Evolutionary conservation across 2,888 invertebrate genomes (phyloP).

Genomic region (Melieria picta): DNA sequence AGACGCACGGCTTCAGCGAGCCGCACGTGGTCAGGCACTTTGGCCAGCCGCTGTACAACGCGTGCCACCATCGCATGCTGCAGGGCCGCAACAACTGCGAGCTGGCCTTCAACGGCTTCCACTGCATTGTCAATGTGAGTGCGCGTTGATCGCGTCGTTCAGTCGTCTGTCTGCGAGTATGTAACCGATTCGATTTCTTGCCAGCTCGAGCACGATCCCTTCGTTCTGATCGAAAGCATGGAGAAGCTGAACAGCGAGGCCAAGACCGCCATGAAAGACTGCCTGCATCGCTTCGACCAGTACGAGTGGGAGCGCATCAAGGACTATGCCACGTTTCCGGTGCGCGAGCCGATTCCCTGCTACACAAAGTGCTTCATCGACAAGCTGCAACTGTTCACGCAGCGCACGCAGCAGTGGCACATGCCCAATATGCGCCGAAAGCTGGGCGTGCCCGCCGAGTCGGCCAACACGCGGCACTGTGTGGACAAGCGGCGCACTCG

Average conservation of each 20-base stretch:
- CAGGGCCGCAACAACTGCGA: constrained; percentile 47
- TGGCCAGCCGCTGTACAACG: constrained; percentile 51
- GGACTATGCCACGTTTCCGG: constrained; percentile 49
- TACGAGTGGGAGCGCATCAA: constrained; percentile 51
- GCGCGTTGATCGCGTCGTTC: not conserved
- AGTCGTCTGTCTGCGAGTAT: not conserved
- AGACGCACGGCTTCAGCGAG: constrained; percentile 49
- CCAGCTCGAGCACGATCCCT: constrained; percentile 58
- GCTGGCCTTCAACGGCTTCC: constrained; percentile 57
- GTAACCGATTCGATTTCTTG: not conserved
- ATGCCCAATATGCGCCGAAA: constrained; percentile 45
- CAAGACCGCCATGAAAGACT: constrained; percentile 57
- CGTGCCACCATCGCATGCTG: constrained; percentile 50
- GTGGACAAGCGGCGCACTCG: constrained; percentile 41
- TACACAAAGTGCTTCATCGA: constrained; percentile 55
- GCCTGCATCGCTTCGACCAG: constrained; percentile 50
- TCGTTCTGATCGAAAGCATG: constrained; percentile 56
- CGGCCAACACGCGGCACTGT: constrained; percentile 44
- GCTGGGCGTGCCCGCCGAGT: constrained; percentile 49
- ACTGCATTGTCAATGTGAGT: constrained; percentile 58
- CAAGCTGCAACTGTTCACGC: constrained; percentile 51
- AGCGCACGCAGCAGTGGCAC: constrained; percentile 52
- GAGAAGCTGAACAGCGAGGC: constrained; percentile 46
- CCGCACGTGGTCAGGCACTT: constrained; percentile 48
- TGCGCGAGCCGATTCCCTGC: constrained; percentile 57